Evolutionary conservation across 2,888 invertebrate genomes (phyloP).

Genomic region (Oxytorus armatus): DNA sequence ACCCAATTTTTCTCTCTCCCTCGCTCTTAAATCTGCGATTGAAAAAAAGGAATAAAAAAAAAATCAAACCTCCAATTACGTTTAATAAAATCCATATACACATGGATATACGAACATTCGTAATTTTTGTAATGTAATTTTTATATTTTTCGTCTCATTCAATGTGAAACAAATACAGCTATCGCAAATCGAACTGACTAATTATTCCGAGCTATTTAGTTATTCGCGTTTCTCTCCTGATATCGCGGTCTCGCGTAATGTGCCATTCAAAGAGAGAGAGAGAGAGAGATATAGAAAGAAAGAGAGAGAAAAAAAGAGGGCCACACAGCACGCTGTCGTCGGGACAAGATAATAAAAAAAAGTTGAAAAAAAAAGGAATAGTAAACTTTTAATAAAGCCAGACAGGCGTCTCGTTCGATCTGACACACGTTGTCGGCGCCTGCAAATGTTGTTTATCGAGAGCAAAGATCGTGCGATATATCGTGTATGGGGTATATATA

Average conservation of each 20-base stretch:
- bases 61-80: no score
- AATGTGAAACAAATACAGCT: neutral
- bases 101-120: no score
- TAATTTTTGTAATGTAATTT: no score
- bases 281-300: neutral
- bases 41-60: no score
- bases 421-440: conserved; percentile 57
- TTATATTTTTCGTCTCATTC: no score
- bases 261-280: conserved; percentile 15
- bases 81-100: no score
- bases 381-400: conserved; percentile 38
- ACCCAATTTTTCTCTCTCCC: no score
- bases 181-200: conserved; percentile 38
- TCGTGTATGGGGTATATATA: no score
- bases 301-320: neutral
- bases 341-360: conserved; percentile 39
- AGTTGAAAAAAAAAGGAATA: conserved; percentile 12
- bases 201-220: conserved; percentile 58
- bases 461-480: conserved; percentile 41
- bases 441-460: conserved; percentile 62
- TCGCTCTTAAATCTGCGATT: no score
- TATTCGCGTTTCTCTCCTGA: conserved; percentile 32
- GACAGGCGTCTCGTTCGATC: conserved; percentile 58
- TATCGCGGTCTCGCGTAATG: conserved; percentile 33
- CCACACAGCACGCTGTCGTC: conserved; percentile 13